Conservation (phyloP, 2,888 invertebrate genomes). For the Urechis unicinctus region DNA sequence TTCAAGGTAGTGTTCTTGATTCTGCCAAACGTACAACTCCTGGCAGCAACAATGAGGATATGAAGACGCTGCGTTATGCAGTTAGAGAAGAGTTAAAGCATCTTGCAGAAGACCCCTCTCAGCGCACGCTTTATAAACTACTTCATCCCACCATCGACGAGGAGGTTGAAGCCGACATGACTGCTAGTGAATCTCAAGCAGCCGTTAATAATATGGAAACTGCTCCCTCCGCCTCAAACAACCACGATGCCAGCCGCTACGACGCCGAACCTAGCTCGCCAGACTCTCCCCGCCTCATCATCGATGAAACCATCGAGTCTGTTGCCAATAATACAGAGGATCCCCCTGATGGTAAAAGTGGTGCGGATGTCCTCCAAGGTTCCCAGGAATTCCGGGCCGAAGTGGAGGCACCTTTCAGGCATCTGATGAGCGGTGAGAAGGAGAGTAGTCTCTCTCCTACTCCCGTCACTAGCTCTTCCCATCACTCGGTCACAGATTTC, state of each 20-base stretch:
- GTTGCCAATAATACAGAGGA: no score
- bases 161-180: neutral
- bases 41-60: neutral
- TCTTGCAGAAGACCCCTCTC: neutral
- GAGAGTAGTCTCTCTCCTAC: no score
- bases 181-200: neutral
- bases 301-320: neutral
- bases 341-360: neutral
- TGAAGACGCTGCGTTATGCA: neutral
- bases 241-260: neutral
- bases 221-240: neutral
- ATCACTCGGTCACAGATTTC: no score
- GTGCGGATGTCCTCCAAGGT: neutral
- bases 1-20: neutral
- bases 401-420: neutral
- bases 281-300: neutral
- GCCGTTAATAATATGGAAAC: no score
- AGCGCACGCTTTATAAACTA: neutral
- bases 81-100: neutral
- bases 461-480: no score
- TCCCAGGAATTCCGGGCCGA: neutral
- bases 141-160: neutral
- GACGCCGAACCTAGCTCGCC: neutral
- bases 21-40: neutral
- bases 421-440: no score